Evolutionary conservation across 2,797 vertebrate genomes (phyloP), one percentile per base, ranked within the genome.

Genomic region (Psittacula derbiana): DNA sequence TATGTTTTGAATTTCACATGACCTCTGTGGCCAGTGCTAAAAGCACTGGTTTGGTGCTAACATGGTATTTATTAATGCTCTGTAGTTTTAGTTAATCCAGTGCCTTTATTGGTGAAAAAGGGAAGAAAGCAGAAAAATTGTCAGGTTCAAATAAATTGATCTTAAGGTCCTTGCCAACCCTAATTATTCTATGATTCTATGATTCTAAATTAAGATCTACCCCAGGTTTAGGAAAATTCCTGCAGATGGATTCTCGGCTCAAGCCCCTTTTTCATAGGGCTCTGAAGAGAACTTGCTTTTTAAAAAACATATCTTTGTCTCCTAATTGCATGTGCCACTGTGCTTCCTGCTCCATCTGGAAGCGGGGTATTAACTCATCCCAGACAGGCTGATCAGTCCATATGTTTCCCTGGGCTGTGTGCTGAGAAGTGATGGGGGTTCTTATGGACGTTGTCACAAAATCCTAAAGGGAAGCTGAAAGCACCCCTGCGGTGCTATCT

Each of bases 1-100:
- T 97, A 82, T 94, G 86, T 97, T 92, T 98, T 97, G 71, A 94
- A 94, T 97, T 92, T 96, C 94, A 96, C 80, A 86, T 96, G 96
- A 98, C 96, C 97, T 98, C 97, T 97, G 93, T 97, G 96, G 93
- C 96, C 93, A 69, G 96, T 96, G 95, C 84, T 81, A 78, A 95
- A 80, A 94, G 62, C 81, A 40, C 89, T 97, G 97, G 96, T 97
- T 94, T 97, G 98, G 98, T 98, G 98, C 98, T 98, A 98, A 96
- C 93, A 73, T 91, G 62, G 19, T 97, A 96, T 97, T 97, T 98
- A 97, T 97, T 97, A 96, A 91, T 66, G 92, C 92, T 94, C 81
- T 91, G 83, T 95, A 96, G 78, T 90, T 93, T 92, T 93, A 91
- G 80, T 96, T 96, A 93, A 95, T 89, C 80, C 89, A 74, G 55